Evolutionary conservation across 2,888 invertebrate genomes (phyloP), one percentile per base, ranked within the genome.

Genomic region (Bellardia pandia): DNA sequence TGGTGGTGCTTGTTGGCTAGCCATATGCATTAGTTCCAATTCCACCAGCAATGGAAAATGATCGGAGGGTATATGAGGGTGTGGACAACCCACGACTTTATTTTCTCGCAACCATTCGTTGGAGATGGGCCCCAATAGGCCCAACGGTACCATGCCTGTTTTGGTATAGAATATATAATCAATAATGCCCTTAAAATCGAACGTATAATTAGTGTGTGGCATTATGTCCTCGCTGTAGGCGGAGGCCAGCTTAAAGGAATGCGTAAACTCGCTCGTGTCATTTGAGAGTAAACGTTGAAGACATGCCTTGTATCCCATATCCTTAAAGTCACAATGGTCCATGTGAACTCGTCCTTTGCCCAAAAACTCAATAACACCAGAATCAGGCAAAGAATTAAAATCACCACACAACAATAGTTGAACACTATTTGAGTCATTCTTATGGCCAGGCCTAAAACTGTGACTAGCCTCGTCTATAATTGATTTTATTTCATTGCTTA

Each of bases 151-250:
- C 97, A 99, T 98, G 92, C 97, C 97, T 93, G 98, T 97, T 93
- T 98, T 98, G 89, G 99, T 98, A 94, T 98, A 99, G 95, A 99
- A 99, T 94, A 99, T 99, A 95, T 99, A 99, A 95, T 99, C 99
- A 93, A 99, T 99, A 93, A 99, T 98, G 90, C 99, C 99, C 94
- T 99, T 99, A 95, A 99, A 99, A 94, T 99, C 99, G 94, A 98
- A 98, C 92, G 99, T 99, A 94, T 98, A 99, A 94, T 99, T 99
- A 89, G 99, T 99, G 93, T 98, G 98, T 88, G 98, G 98, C 98
- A 99, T 99, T 91, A 98, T 97, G 92, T 98, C 97, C 93, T 97
- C 97, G 93, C 97, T 97, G 94, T 99, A 99, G 82, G 99, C 99
- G 88, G 98, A 98, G 86, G 98, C 97, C 90, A 99, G 95, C 92